Conservation (phyloP, 2,888 invertebrate genomes). For the Drosophila antonietae region DNA sequence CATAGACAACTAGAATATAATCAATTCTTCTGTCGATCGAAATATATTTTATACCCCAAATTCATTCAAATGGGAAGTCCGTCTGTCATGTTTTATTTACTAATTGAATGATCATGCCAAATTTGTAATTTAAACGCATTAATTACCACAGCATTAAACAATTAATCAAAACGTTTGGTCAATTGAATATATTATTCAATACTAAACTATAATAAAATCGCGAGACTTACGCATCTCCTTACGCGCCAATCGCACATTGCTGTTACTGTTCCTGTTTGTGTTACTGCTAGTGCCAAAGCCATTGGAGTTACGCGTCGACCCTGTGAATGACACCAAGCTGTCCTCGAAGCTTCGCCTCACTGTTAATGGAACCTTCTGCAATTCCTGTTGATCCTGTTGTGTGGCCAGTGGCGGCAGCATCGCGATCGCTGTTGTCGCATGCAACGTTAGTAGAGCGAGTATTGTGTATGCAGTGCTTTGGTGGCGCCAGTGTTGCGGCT, state of each 20-base stretch:
- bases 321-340: constrained; percentile 1
- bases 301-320: background rate
- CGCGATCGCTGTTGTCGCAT: constrained; percentile 57
- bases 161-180: too few relatives aligned
- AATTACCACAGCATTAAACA: too few relatives aligned
- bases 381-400: constrained; percentile 17
- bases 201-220: background rate
- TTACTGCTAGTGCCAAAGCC: background rate
- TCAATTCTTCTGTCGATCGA: too few relatives aligned
- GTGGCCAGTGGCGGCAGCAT: constrained; percentile 24
- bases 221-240: constrained; percentile 71
- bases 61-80: too few relatives aligned
- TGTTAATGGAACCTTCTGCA: constrained; percentile 2
- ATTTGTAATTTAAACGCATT: too few relatives aligned
- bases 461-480: constrained; percentile 57
- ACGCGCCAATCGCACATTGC: constrained; percentile 45
- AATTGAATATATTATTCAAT: too few relatives aligned
- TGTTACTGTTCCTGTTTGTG: constrained; percentile 13
- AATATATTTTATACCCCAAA: too few relatives aligned
- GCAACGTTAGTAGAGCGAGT: constrained; percentile 63
- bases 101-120: too few relatives aligned
- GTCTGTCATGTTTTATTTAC: too few relatives aligned
- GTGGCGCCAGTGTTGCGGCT: constrained; percentile 22
- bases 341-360: background rate
- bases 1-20: too few relatives aligned